phyloP scores from a whole-genome alignment of 2,888 invertebrate species.

The Tipula helvola region DNA sequence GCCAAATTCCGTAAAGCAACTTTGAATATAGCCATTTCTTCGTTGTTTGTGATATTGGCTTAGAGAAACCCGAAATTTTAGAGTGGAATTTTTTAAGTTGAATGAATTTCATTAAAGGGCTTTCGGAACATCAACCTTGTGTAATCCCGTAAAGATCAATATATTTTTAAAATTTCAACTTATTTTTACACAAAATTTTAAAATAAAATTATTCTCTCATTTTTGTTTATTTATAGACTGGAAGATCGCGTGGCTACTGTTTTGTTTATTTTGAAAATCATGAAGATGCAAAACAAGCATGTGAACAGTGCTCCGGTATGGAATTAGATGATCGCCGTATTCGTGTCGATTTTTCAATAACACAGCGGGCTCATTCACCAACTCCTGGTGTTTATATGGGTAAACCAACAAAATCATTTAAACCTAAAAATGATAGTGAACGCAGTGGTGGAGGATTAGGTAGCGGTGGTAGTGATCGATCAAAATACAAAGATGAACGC shows the following conservation, averaged over 20 bases:
- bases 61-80: background rate
- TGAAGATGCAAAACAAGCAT: conserved; percentile 85
- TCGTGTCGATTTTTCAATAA: conserved; percentile 91
- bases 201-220: background rate
- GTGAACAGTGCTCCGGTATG: conserved; percentile 87
- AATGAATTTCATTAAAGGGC: conserved; percentile 27
- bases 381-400: conserved; percentile 98
- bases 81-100: background rate
- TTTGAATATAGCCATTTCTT: background rate
- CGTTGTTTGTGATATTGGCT: background rate
- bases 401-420: conserved; percentile 50
- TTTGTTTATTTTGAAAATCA: conserved; percentile 86
- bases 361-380: conserved; percentile 90
- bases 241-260: conserved; percentile 88
- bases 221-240: conserved; percentile 50
- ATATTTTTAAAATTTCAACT: too few relatives aligned
- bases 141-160: too few relatives aligned
- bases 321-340: conserved; percentile 89
- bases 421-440: background rate
- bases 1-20: background rate
- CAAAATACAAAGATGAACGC: conserved; percentile 20
- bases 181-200: background rate
- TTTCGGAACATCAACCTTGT: conserved; percentile 21
- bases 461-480: conserved; percentile 14
- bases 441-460: background rate